Base-by-base conservation (phyloP, 2,888 invertebrate genomes). In the Nemapogon koenigi region DNA sequence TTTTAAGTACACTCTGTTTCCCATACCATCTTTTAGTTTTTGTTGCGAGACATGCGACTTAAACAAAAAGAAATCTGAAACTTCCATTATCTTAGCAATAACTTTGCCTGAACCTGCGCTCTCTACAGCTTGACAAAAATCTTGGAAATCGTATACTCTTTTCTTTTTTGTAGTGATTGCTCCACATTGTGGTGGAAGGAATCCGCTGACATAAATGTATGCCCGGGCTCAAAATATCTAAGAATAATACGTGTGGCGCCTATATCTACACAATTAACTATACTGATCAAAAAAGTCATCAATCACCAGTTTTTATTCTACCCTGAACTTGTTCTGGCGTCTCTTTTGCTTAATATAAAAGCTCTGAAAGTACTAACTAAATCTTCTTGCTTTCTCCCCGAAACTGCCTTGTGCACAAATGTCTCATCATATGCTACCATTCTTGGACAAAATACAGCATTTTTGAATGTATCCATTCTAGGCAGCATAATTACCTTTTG, bases 151-250 rank as follows among this genome's bases (percentile, higher is more conserved):
- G 38, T 36, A 48, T 7, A 43, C 37, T 39, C 46, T 43, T 17
- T 45, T 47, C 45, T 48, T 30, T 36, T 48, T 42, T 51, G 49
- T 14, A 55, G 38, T 22, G 50, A 47, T 14, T 33, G 36, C 40
- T 56, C 52, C n/a, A 57, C 50, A 42, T 46, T 45, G 39, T 56
- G 53, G 41, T 58, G 54, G 40, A 57, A 56, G 35, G 49, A 47
- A 42, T 56, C 57, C 13, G 53, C 51, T 36, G 51, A 48, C 51
- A 55, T 57, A 30, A 50, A 54, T 27, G 53, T 53, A 28, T 56
- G 56, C 19, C 53, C 51, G 16, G 39, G 38, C 40, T 50, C 49
- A 33, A 55, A 46, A 41, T 49, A 55, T 40, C 46, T 46, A 17
- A 47, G 19, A 30, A 38, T 43, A 26, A 49, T 43, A 26, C 13